Percentiles rank a stretch among this genome's conserved stretches.
phyloP scores from a whole-genome alignment of 2,888 invertebrate genomes.

The Eretmocerus hayati region DNA sequence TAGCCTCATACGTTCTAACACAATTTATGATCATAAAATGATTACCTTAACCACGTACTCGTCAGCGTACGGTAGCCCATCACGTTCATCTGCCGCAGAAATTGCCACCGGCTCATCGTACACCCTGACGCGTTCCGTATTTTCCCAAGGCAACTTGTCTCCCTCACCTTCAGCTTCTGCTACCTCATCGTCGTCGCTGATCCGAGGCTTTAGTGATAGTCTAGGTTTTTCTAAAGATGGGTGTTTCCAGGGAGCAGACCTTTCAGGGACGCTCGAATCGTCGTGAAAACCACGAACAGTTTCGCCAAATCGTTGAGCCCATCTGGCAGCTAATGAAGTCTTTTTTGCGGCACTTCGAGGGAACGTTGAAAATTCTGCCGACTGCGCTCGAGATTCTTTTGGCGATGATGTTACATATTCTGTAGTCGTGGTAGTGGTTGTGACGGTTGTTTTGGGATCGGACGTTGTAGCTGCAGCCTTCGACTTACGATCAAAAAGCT shows the following conservation, averaged over 20 bases:
- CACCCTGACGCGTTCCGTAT: constrained; percentile 25
- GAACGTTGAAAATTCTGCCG: constrained; percentile 61
- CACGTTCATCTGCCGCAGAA: constrained; percentile 6
- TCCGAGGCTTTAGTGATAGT: constrained; percentile 32
- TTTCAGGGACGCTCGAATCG: constrained; percentile 31
- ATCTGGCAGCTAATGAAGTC: constrained; percentile 49
- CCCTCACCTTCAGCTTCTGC: constrained; percentile 22
- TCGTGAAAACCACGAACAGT: constrained; percentile 27
- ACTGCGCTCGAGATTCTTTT: constrained; percentile 38
- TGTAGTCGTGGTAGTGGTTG: no score
- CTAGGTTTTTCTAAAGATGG: constrained; percentile 40
- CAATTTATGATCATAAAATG: no score
- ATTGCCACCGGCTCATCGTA: constrained; percentile 5
- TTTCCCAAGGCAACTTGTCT: constrained; percentile 31
- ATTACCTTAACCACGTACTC: background rate
- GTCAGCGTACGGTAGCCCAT: constrained; percentile 11
- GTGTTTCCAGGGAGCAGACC: constrained; percentile 40
- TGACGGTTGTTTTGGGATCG: no score
- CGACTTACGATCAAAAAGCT: constrained; percentile 42
- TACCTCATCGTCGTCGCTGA: constrained; percentile 26
- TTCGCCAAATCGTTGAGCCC: constrained; percentile 39
- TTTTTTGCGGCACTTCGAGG: constrained; percentile 52
- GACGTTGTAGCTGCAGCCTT: constrained; percentile 29
- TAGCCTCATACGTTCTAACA: no score
- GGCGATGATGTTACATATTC: constrained; percentile 52